Percentiles rank a stretch among this genome's conserved stretches.
Evolutionary conservation across 2,888 invertebrate species (phyloP).

Genomic region (Seira musarum): DNA sequence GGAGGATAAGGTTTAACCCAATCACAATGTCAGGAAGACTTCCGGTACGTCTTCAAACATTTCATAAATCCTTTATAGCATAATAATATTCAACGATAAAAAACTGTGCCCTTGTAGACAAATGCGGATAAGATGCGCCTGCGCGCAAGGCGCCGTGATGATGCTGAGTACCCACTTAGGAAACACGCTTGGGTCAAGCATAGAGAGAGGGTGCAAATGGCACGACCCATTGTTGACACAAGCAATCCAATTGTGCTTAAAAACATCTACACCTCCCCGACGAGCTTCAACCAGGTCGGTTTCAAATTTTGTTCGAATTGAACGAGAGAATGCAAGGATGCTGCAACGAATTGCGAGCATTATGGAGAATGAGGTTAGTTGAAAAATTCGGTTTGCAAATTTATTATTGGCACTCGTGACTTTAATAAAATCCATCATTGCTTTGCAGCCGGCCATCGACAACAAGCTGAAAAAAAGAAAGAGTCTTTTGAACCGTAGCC

Average conservation of each 20-base stretch:
- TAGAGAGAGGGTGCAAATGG: slow-evolving; percentile 56
- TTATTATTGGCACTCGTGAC: neutral
- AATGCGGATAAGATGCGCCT: neutral
- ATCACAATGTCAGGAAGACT: too few species aligned
- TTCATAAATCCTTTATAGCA: too few species aligned
- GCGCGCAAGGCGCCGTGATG: slow-evolving; percentile 44
- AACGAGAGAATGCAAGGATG: slow-evolving; percentile 67
- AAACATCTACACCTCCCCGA: slow-evolving; percentile 51
- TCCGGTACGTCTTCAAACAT: too few species aligned
- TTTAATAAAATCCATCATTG: too few species aligned
- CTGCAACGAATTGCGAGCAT: slow-evolving; percentile 62
- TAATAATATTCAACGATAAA: too few species aligned
- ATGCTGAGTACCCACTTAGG: slow-evolving; percentile 54
- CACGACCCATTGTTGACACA: slow-evolving; percentile 60
- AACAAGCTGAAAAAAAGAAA: slow-evolving; percentile 32
- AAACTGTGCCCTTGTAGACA: too few species aligned
- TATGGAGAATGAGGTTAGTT: slow-evolving; percentile 62
- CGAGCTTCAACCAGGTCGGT: slow-evolving; percentile 63
- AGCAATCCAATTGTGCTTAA: slow-evolving; percentile 52
- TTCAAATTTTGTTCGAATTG: slow-evolving; percentile 63
- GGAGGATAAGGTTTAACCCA: too few species aligned
- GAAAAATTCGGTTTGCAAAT: neutral
- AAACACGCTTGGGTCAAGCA: slow-evolving; percentile 48
- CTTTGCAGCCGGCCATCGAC: slow-evolving; percentile 56
- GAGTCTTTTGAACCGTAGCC: slow-evolving; percentile 43